phyloP scores from a whole-genome alignment of 1,140 invertebrate species.

The Megathymus violae region DNA sequence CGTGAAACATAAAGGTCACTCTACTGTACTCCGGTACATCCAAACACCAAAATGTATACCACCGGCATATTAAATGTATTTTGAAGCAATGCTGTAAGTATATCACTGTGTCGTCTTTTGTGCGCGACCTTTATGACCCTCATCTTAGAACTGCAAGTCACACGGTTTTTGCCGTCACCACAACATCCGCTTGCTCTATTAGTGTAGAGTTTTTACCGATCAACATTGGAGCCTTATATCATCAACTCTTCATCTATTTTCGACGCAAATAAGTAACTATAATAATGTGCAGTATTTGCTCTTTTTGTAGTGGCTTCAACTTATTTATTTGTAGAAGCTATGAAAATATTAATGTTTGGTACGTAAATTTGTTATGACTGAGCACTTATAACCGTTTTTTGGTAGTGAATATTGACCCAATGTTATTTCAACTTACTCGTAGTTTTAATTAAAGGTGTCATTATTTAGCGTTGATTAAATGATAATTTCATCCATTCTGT shows the following conservation, averaged over 20 bases:
- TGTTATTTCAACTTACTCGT: too few relatives aligned
- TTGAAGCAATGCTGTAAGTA: neutral
- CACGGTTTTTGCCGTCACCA: constrained; percentile 44
- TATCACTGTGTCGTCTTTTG: neutral
- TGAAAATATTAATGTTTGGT: too few relatives aligned
- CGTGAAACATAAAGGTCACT: neutral
- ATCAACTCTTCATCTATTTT: constrained; percentile 22
- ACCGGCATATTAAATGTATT: neutral
- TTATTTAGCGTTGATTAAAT: too few relatives aligned
- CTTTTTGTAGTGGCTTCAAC: neutral
- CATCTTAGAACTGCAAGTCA: constrained; percentile 47
- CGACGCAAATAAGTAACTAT: constrained; percentile 21
- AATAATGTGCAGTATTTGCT: constrained; percentile 11
- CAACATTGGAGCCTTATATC: constrained; percentile 29
- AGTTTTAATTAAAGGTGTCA: too few relatives aligned
- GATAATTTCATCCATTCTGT: too few relatives aligned
- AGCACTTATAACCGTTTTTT: too few relatives aligned
- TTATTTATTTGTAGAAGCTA: too few relatives aligned
- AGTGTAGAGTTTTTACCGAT: constrained; percentile 19
- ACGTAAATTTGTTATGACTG: too few relatives aligned
- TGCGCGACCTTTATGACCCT: constrained; percentile 40
- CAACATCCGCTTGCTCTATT: constrained; percentile 35
- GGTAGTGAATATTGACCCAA: too few relatives aligned
- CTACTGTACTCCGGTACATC: neutral
- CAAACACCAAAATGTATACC: neutral